Conservation (phyloP, 2,888 invertebrate species). For the Notodonta ziczac region DNA sequence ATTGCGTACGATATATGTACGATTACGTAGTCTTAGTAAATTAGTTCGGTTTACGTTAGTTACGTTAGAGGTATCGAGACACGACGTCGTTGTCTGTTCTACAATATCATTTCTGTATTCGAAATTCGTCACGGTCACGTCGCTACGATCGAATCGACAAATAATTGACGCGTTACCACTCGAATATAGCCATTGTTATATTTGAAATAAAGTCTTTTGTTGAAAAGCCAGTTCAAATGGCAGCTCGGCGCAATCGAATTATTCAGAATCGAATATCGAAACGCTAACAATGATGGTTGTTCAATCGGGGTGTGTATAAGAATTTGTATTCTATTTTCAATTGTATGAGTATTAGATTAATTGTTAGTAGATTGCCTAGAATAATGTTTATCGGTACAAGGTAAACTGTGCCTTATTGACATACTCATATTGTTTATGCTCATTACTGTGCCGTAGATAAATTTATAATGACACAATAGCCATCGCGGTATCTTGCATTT, state of each 20-base stretch:
- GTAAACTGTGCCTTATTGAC: conserved; percentile 27
- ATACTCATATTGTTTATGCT: conserved; percentile 19
- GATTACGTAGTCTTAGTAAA: conserved; percentile 1
- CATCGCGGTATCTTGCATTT: conserved; percentile 10
- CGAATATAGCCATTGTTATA: neutral
- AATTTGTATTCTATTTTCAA: conserved; percentile 10
- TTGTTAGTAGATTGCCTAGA: conserved; percentile 3
- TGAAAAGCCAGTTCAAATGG: neutral
- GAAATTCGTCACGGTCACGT: neutral
- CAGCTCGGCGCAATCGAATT: neutral
- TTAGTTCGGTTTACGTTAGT: neutral
- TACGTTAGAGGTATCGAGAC: neutral
- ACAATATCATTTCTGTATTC: neutral
- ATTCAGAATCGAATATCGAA: neutral
- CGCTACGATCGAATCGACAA: neutral
- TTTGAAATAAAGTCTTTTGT: neutral
- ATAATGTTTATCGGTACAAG: neutral
- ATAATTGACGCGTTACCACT: neutral
- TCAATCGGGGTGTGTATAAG: conserved; percentile 27
- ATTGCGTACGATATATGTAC: neutral
- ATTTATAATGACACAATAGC: conserved; percentile 10
- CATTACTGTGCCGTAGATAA: conserved; percentile 19
- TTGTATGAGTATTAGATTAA: conserved; percentile 15
- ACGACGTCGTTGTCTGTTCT: neutral
- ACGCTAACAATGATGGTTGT: conserved; percentile 8